phyloP scores from a whole-genome alignment of 2,888 invertebrate genomes.

The Rhyacophila evoluta region DNA sequence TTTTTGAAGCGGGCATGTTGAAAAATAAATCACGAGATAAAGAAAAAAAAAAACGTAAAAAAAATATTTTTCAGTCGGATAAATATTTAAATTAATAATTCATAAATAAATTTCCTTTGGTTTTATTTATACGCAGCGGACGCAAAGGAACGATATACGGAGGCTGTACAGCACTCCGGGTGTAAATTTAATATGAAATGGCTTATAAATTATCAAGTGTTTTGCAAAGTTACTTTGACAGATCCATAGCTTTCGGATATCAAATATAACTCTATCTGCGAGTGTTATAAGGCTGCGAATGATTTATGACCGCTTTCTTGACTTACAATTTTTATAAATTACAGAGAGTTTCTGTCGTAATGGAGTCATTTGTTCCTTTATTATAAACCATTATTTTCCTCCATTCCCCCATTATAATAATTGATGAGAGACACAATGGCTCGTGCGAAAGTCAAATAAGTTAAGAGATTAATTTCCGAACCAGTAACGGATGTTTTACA shows the following conservation, averaged over 20 bases:
- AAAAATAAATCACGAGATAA: too few relatives aligned
- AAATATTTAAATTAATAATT: too few relatives aligned
- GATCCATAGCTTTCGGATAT: constrained; percentile 7
- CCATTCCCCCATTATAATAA: constrained; percentile 9
- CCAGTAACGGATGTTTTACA: background rate
- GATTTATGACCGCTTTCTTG: background rate
- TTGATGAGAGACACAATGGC: constrained; percentile 1
- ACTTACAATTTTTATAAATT: constrained; percentile 5
- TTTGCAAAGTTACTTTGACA: background rate
- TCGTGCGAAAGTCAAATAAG: background rate
- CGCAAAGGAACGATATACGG: too few relatives aligned
- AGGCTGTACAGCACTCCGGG: too few relatives aligned
- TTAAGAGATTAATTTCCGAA: background rate
- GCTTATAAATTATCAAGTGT: background rate
- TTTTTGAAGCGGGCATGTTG: too few relatives aligned
- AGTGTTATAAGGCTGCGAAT: background rate
- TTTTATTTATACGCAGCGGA: too few relatives aligned
- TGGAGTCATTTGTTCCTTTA: constrained; percentile 21
- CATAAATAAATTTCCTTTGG: too few relatives aligned
- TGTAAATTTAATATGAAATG: background rate
- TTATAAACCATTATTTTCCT: constrained; percentile 12
- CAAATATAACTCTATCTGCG: background rate
- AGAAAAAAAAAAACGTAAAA: too few relatives aligned
- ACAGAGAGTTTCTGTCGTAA: background rate
- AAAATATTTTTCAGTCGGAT: too few relatives aligned